These are phyloP conservation scores for Gallinago undulata DNA, from an alignment of 2,113 vertebrate genomes.

Conservation along the genomic window DNA sequence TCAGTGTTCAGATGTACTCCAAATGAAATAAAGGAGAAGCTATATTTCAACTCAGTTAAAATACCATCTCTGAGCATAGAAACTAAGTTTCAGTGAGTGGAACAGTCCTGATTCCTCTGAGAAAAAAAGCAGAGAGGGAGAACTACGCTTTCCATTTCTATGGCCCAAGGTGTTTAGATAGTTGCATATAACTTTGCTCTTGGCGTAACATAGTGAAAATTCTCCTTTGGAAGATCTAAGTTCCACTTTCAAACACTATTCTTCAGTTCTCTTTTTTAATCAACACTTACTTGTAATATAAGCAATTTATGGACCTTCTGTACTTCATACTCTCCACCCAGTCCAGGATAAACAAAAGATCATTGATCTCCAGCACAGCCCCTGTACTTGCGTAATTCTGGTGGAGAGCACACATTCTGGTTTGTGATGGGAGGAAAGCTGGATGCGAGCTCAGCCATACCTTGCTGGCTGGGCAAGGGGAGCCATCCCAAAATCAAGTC, in stretches of 20 bases:
- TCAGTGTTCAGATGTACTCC: not conserved
- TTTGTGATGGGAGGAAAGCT: not conserved
- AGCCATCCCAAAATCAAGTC: not conserved
- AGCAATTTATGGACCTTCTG: not conserved
- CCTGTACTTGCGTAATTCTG: not conserved
- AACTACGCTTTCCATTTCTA: not conserved
- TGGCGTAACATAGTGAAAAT: not conserved
- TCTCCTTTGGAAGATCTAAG: not conserved
- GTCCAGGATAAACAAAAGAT: not conserved
- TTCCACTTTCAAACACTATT: not conserved
- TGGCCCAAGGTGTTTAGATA: not conserved
- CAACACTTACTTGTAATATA: not conserved
- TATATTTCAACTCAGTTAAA: not conserved
- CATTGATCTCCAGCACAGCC: not conserved
- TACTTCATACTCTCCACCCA: not conserved
- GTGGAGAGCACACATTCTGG: not conserved
- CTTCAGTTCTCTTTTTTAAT: not conserved
- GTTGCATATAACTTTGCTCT: not conserved
- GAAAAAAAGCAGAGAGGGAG: not conserved
- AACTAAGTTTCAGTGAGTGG: not conserved
- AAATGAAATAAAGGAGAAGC: not conserved
- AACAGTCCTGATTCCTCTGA: not conserved
- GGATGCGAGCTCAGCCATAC: accelerated
- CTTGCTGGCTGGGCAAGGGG: not conserved
- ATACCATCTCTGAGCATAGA: not conserved